A percentile compares a stretch with the other conserved stretches of the same genome.
Evolutionary conservation across 2,113 vertebrate genomes (phyloP).

Genomic region (Xyliphius kryptos): DNA sequence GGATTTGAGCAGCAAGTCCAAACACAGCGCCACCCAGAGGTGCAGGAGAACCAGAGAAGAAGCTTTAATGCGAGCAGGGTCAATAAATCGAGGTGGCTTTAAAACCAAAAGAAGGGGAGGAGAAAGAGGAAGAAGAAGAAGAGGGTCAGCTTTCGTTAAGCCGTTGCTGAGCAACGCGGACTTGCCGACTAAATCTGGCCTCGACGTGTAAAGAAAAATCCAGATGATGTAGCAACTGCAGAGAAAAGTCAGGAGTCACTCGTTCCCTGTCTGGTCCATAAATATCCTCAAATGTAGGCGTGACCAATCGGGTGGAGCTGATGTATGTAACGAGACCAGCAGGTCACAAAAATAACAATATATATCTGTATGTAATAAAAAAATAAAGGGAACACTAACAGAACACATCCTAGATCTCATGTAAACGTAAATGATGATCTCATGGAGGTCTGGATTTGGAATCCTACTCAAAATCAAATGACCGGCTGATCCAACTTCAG

Average conservation of each 20-base stretch:
- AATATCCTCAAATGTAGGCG: background rate
- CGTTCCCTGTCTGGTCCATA: background rate
- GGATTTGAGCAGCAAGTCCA: too few species aligned
- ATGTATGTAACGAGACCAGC: too few species aligned
- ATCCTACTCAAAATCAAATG: too few species aligned
- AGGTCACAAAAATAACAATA: too few species aligned
- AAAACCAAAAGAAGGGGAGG: background rate
- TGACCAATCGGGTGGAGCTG: background rate
- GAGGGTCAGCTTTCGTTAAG: conserved; percentile 2
- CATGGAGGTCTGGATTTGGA: too few species aligned
- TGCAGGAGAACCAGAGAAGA: background rate
- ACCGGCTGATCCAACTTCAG: too few species aligned
- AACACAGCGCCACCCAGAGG: background rate
- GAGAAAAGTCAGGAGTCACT: background rate
- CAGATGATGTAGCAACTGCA: background rate
- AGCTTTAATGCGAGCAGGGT: background rate
- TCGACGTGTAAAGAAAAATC: background rate
- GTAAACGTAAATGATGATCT: too few species aligned
- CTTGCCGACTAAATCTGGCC: background rate
- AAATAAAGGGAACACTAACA: too few species aligned
- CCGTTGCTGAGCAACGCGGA: conserved; percentile 17
- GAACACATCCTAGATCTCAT: too few species aligned
- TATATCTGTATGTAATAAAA: too few species aligned
- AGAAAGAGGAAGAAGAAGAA: background rate
- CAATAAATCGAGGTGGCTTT: background rate